phyloP scores from a whole-genome alignment of 2,113 vertebrate species.

The Tragelaphus strepsiceros region DNA sequence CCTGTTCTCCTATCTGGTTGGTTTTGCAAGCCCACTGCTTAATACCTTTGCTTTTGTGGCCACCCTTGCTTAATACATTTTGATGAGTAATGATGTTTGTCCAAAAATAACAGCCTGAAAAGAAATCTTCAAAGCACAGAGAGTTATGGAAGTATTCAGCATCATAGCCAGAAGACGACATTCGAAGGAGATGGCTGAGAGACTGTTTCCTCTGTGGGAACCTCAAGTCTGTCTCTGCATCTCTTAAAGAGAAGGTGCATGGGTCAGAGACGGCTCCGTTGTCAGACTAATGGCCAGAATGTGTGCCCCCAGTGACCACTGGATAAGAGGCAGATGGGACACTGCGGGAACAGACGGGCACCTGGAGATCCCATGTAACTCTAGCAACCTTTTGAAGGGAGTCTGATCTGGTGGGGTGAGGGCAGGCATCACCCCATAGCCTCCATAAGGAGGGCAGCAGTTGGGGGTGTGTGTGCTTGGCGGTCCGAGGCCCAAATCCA shows the following conservation, averaged over 20 bases:
- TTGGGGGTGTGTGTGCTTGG: fast-evolving
- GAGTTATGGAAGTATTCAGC: neutral
- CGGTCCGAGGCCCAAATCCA: neutral
- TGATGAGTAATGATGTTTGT: neutral
- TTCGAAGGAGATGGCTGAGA: neutral
- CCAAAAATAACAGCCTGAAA: neutral
- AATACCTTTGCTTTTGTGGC: neutral
- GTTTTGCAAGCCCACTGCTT: neutral
- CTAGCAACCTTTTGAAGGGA: neutral
- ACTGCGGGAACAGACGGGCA: neutral
- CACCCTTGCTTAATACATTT: neutral
- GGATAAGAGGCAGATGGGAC: neutral
- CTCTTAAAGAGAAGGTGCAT: fast-evolving
- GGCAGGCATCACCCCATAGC: neutral
- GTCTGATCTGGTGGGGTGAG: neutral
- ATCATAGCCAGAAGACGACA: neutral
- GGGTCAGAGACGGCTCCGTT: fast-evolving
- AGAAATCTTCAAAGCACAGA: neutral
- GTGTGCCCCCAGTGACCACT: neutral
- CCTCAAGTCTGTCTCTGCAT: neutral
- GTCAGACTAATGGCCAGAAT: neutral
- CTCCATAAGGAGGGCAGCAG: neutral
- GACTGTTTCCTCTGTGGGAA: neutral
- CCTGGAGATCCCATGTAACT: neutral
- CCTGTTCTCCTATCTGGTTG: neutral